Percentiles rank a stretch among this genome's conserved stretches.
phyloP scores from a whole-genome alignment of 2,797 vertebrate species.

The Alosa sapidissima region DNA sequence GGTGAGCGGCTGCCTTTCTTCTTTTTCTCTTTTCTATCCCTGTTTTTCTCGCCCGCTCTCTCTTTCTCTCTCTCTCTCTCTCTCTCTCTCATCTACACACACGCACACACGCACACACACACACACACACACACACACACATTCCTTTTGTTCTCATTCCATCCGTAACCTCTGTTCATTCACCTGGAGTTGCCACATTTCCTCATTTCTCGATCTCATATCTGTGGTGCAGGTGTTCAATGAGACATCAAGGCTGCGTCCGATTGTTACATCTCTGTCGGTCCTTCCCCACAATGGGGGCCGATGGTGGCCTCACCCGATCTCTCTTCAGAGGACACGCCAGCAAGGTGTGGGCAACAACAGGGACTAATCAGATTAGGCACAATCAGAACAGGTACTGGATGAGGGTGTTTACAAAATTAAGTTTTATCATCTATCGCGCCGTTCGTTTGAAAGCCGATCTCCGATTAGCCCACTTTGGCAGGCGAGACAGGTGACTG shows the following conservation, averaged over 20 bases:
- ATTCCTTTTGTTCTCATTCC: conserved; percentile 52
- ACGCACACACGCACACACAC: conserved; percentile 26
- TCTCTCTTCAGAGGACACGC: conserved; percentile 48
- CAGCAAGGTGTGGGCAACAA: conserved; percentile 21
- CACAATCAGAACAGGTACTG: conserved; percentile 57
- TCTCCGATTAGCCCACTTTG: conserved; percentile 54
- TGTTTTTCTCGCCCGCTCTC: neutral
- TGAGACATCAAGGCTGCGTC: conserved; percentile 63
- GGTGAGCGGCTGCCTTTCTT: neutral
- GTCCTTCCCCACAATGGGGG: conserved; percentile 67
- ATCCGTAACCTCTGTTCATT: conserved; percentile 63
- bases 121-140: conserved; percentile 3
- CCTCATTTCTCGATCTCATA: conserved; percentile 45
- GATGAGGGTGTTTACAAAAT: conserved; percentile 65
- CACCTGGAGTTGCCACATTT: conserved; percentile 58
- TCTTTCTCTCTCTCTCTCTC: neutral
- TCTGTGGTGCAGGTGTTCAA: conserved; percentile 61
- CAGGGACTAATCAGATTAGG: conserved; percentile 66
- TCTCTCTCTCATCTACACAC: conserved; percentile 1
- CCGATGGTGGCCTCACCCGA: conserved; percentile 59
- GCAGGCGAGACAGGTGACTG: neutral
- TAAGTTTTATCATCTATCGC: conserved; percentile 56
- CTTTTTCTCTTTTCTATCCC: neutral
- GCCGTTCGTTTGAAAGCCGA: conserved; percentile 64
- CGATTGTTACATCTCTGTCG: conserved; percentile 72